phyloP scores from a whole-genome alignment of 2,888 invertebrate genomes.

The Thymelicus acteon region DNA sequence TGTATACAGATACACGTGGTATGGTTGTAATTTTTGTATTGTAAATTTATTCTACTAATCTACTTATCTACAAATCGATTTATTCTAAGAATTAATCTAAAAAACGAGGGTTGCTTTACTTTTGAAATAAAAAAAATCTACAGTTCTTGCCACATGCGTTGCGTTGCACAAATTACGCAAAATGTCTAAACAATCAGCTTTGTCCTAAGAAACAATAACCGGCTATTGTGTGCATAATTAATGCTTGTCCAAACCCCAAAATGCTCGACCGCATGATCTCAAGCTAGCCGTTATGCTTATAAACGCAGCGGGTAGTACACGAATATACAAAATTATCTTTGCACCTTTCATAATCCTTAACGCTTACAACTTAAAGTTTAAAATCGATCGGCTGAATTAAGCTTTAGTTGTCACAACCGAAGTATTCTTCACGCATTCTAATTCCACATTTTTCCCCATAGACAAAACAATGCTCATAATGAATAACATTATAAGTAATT shows the following conservation, averaged over 20 bases:
- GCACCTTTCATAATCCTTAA: constrained; percentile 23
- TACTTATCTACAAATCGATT: no score
- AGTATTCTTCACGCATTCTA: constrained; percentile 66
- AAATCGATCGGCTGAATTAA: constrained; percentile 10
- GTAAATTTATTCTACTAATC: no score
- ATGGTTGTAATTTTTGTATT: no score
- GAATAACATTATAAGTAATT: constrained; percentile 63
- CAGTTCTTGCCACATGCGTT: constrained; percentile 39
- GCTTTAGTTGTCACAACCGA: constrained; percentile 36
- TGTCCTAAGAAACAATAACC: constrained; percentile 74
- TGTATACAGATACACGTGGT: no score
- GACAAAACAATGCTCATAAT: constrained; percentile 66
- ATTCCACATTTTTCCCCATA: constrained; percentile 64
- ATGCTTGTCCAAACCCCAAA: constrained; percentile 69
- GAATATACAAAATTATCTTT: constrained; percentile 50
- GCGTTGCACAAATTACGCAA: constrained; percentile 76
- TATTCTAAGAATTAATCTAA: no score
- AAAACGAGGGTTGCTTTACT: neutral
- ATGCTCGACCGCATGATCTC: constrained; percentile 71
- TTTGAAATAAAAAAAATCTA: neutral
- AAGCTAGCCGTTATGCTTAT: constrained; percentile 71
- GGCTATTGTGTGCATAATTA: constrained; percentile 80
- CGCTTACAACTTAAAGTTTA: constrained; percentile 19
- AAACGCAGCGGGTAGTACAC: constrained; percentile 67
- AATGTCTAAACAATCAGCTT: constrained; percentile 76